phyloP scores from a whole-genome alignment of 2,888 invertebrate genomes.

The Neocrepidodera transversa region DNA sequence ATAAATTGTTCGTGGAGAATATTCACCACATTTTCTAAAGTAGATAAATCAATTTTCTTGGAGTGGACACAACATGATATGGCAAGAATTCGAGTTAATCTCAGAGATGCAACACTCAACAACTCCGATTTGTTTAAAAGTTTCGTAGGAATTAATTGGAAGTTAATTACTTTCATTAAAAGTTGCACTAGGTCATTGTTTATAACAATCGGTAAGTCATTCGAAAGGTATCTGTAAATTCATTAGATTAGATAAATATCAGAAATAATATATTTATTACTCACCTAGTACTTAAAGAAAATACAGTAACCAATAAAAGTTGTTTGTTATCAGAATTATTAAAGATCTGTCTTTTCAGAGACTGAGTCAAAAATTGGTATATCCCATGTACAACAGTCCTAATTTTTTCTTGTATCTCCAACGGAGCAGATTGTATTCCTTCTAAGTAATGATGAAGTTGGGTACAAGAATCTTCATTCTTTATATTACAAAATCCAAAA shows the following conservation, averaged over 20 bases:
- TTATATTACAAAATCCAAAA: constrained; percentile 61
- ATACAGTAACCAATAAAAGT: constrained; percentile 62
- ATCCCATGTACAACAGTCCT: constrained; percentile 64
- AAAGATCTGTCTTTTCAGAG: constrained; percentile 55
- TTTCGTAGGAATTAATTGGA: constrained; percentile 31
- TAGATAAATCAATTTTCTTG: constrained; percentile 60
- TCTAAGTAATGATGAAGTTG: constrained; percentile 66
- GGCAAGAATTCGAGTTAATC: constrained; percentile 65
- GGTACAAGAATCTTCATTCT: constrained; percentile 55
- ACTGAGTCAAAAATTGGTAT: constrained; percentile 61
- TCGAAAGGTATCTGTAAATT: constrained; percentile 59
- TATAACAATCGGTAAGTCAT: constrained; percentile 66
- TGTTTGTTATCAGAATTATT: constrained; percentile 54
- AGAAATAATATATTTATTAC: neutral
- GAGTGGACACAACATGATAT: constrained; percentile 65
- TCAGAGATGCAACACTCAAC: constrained; percentile 61
- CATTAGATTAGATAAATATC: neutral
- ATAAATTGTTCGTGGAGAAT: constrained; percentile 63
- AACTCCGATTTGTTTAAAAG: constrained; percentile 51
- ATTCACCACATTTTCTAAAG: constrained; percentile 63
- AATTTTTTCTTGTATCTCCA: constrained; percentile 63
- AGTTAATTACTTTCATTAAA: constrained; percentile 55
- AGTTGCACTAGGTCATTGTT: constrained; percentile 63
- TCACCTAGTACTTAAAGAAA: constrained; percentile 63
- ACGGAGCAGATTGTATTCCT: constrained; percentile 63